Base-by-base conservation (phyloP, 2,113 vertebrate genomes). In the Erythrocercus mccallii region DNA sequence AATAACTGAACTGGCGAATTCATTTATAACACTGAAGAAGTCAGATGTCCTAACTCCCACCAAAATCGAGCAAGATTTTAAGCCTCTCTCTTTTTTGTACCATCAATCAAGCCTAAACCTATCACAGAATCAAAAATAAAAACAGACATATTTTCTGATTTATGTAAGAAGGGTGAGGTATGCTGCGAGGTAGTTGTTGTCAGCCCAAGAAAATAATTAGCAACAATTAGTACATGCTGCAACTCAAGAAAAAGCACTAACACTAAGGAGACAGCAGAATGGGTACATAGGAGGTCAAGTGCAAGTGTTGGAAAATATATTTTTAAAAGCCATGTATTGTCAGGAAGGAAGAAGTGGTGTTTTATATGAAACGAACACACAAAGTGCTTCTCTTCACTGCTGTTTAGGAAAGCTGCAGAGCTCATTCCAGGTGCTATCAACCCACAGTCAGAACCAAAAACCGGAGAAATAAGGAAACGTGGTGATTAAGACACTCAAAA, bases 21-120 rank as follows among this genome's bases (percentile, higher is more conserved):
- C n/a, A n/a, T n/a, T n/a, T n/a, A n/a, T n/a, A n/a, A n/a, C n/a
- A n/a, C n/a, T n/a, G 8, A 80, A 71, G 9, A 58, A 62, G 12
- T 16, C 42, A 53, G 5, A 10, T 40, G 15, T 19, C 47, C 56
- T 30, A 40, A 69, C 48, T 88, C 20, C 35, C 42, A 69, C 2
- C 44, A 76, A 60, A 60, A 88, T 12, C 0, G 0, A 80, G 18
- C 0, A 2, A 57, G 15, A 76, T 25, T 48, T 72, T 16, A 82
- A 77, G 25, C 28, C 30, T 69, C 48, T 38, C 10, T 28, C 21
- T 19, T 37, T 87, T 90, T 47, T 33, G 6, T 33, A 73, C 13
- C 30, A 65, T 33, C 15, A 45, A 9, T 23, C 18, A n/a, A 38
- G 15, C 44, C 38, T 37, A 69, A 83, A 68, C 7, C 12, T 38